These are phyloP conservation scores for Antheraea mylitta DNA, from an alignment of 1,140 invertebrate genomes.

Conservation along the genomic window DNA sequence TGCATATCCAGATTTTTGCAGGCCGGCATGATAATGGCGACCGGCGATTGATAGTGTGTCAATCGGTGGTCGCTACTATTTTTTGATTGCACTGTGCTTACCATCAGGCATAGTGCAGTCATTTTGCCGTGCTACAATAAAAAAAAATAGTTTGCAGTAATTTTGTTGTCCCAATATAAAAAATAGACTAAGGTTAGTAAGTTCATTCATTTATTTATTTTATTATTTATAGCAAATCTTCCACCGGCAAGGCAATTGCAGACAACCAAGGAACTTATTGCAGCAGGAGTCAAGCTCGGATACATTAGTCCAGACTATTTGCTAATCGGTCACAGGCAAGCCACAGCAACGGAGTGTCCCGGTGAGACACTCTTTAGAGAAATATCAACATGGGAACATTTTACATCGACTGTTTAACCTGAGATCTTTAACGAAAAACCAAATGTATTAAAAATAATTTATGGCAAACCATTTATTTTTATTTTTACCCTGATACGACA, in stretches of 20 bases:
- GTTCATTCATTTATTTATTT: conserved; percentile 1
- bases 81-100: no score
- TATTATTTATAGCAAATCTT: conserved; percentile 46
- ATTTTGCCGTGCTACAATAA: neutral
- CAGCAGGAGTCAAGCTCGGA: conserved; percentile 72
- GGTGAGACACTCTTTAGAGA: conserved; percentile 69
- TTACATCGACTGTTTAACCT: neutral
- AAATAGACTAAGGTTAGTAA: neutral
- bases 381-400: conserved; percentile 42
- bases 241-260: conserved; percentile 76
- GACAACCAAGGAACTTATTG: conserved; percentile 75
- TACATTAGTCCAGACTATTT: conserved; percentile 79
- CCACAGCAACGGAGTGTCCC: conserved; percentile 80
- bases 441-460: no score
- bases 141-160: neutral
- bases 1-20: no score
- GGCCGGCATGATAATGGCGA: no score
- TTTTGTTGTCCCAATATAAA: neutral
- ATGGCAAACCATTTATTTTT: no score
- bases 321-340: conserved; percentile 82
- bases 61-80: no score
- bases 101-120: no score
- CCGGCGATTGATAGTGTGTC: no score
- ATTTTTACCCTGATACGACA: no score
- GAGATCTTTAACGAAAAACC: no score